Evolutionary conservation across 1,140 invertebrate species (phyloP), one percentile per base, ranked within the genome.

Genomic region (Meloidogyne chitwoodi): DNA sequence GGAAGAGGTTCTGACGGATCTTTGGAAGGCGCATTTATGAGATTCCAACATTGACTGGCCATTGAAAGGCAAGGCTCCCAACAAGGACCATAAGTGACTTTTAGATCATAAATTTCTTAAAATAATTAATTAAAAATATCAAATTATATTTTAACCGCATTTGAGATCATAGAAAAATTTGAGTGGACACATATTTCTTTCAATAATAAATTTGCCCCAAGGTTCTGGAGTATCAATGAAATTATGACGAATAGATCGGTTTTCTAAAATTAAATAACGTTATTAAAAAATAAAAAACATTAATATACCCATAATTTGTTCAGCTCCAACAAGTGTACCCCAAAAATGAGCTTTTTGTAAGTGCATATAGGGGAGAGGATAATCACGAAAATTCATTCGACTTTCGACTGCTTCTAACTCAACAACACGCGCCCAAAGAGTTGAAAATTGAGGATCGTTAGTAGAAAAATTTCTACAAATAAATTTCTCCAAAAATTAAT

Each of bases 151-250:
- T 24, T n/a, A 66, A 89, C 89, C 89, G 83, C 93, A 94, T 87
- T 93, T 95, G n/a, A 99, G 91, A 88, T 99, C 96, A 87, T 98
- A 94, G 88, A 96, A 99, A 89, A 95, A 97, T 87, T 99, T 99
- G 0, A 97, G 89, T 0, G 94, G 91, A 22, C 94, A 93, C 92
- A 99, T 94, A 82, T 93, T 93, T 69, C 91, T 85, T 78, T 91
- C 88, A 16, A 92, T 86, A 19, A 77, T 81, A 73, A 87, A 85
- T 73, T 88, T 84, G 6, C 86, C 87, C 88, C 89, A 91, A 0
- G 90, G 90, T 14, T 87, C 81, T 19, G 88, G 88, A 5, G 91
- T 85, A 66, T 90, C 88, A 8, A 91, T 87, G 69, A 74, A 73
- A 24, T 77, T 61, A 24, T 85, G 74, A 74, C 79, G 79, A 14